These are phyloP conservation scores for Hapalemur alaotrensis DNA, from an alignment of 2,797 vertebrate genomes.

Conservation along the genomic window DNA sequence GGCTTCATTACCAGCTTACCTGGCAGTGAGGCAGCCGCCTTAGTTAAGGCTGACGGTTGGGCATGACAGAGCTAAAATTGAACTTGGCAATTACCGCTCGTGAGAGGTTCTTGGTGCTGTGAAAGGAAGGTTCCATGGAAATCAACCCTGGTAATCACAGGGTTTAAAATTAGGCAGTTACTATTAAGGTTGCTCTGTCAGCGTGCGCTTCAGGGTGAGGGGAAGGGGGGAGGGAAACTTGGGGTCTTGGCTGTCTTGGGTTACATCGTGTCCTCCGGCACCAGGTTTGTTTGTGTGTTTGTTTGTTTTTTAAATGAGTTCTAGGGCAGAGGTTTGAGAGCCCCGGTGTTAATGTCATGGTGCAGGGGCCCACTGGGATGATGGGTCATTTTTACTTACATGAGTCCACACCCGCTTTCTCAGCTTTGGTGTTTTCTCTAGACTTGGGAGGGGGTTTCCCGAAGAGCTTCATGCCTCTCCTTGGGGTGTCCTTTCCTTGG, in stretches of 20 bases:
- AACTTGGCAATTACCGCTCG: conserved; percentile 86
- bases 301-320: neutral
- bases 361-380: conserved; percentile 65
- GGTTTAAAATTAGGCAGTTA: conserved; percentile 88
- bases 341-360: conserved; percentile 58
- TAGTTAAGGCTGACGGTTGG: conserved; percentile 65
- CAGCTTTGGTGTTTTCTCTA: neutral
- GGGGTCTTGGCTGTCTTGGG: conserved; percentile 70
- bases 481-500: neutral
- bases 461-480: neutral
- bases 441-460: neutral
- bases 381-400: neutral
- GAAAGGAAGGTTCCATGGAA: conserved; percentile 86
- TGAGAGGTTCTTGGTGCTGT: conserved; percentile 74
- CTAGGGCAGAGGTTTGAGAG: conserved; percentile 73
- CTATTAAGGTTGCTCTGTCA: conserved; percentile 84
- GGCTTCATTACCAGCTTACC: conserved; percentile 85
- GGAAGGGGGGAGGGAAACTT: conserved; percentile 71
- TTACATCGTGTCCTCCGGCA: conserved; percentile 60
- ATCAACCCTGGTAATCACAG: conserved; percentile 88
- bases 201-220: conserved; percentile 72
- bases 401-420: neutral
- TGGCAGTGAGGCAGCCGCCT: conserved; percentile 76
- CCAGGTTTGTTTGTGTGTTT: no score
- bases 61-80: conserved; percentile 88